Conservation (phyloP, 2,113 vertebrate genomes). For the Tragelaphus buxtoni region DNA sequence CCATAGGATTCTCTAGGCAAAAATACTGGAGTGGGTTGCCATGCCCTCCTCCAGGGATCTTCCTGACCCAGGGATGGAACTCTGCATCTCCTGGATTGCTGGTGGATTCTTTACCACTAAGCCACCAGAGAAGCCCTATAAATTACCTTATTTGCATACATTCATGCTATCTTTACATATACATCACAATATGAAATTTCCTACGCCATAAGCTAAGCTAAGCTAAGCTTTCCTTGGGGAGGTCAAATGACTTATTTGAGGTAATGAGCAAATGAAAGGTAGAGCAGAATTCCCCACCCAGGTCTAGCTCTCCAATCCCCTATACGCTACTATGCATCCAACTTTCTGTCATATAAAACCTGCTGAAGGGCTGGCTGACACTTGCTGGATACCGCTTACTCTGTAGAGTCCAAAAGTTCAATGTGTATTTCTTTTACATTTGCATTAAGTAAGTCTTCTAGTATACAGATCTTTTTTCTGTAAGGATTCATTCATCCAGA, state of each 20-base stretch:
- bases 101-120: background rate
- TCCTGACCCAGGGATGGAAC: background rate
- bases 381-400: background rate
- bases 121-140: background rate
- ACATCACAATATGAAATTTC: background rate
- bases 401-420: background rate
- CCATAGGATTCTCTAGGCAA: background rate
- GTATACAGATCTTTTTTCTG: background rate
- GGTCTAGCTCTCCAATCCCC: background rate
- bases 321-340: background rate
- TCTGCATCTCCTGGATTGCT: background rate
- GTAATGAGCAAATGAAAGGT: background rate
- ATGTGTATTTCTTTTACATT: background rate
- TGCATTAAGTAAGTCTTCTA: background rate
- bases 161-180: background rate
- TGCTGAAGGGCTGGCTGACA: background rate
- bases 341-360: background rate
- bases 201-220: background rate
- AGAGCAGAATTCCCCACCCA: background rate
- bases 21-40: background rate
- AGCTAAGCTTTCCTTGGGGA: background rate
- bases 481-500: background rate
- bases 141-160: background rate
- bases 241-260: background rate
- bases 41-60: background rate